Base-by-base conservation (phyloP, 2,113 vertebrate species). In the Misgurnus mizolepis region DNA sequence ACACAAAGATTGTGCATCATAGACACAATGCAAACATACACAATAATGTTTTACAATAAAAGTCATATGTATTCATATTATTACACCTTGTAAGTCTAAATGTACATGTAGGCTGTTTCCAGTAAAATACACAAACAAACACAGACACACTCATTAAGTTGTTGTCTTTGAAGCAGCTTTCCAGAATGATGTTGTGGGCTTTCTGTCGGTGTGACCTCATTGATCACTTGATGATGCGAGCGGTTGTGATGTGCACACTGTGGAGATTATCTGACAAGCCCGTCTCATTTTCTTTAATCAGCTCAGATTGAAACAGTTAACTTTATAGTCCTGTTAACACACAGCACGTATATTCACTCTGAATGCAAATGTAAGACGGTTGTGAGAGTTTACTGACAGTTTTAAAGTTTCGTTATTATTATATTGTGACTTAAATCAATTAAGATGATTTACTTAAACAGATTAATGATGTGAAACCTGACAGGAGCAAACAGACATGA, bases 111-210 rank as follows among this genome's bases (percentile, higher is more conserved):
- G 27, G 27, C 1, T 34, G 27, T 34, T 34, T 34, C 27, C 27
- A 34, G 27, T 34, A 34, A 34, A 34, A 1, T 34, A 3, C 27
- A 34, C 27, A 34, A 34, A 34, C 27, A 22, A 1, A 22, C 22
- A 22, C 22, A 22, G 22, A 22, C 22, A 22, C 22, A 22, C 22
- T 92, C 91, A 91, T 92, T 86, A 83, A 85, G 88, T 89, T 88
- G 85, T 91, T 82, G 90, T 91, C 88, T 88, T 83, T 49, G 58
- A 43, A 41, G 79, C 40, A 53, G 62, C 53, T 84, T 76, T 62
- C 17, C 64, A 62, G 7, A 50, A 50, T 50, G 27, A 34, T 34
- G 27, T 39, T 6, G 40, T 41, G 40, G 65, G 45, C 45, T 10
- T 47, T 10, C 45, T 47, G 45, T 47, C 65, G 41, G 43, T 5